Evolutionary conservation across 2,888 invertebrate species (phyloP).

Genomic region (Flexamia atlantica): DNA sequence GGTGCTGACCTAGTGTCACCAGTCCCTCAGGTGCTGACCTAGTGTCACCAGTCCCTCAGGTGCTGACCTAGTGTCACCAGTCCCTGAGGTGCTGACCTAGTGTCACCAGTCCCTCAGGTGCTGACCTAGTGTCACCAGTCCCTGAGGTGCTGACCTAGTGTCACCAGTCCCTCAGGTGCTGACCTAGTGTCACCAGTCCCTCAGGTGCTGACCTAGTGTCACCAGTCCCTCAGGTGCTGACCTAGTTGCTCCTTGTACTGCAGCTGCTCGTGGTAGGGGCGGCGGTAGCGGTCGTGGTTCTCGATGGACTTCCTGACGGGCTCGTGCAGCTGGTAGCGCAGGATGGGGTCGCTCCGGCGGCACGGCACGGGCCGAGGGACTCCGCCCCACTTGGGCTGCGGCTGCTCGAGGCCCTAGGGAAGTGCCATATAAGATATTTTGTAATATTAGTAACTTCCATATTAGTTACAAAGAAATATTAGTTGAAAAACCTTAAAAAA

Average conservation of each 20-base stretch:
- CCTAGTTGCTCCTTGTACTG: slow-evolving; percentile 81
- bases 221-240: slow-evolving; percentile 70
- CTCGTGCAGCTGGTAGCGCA: slow-evolving; percentile 81
- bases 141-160: no score
- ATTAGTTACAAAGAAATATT: no score
- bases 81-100: no score
- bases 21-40: neutral
- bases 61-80: no score
- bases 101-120: no score
- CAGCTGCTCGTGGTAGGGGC: slow-evolving; percentile 77
- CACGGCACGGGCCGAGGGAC: slow-evolving; percentile 15
- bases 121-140: no score
- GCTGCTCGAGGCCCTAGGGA: slow-evolving; percentile 22
- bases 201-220: neutral
- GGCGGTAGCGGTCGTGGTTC: slow-evolving; percentile 83
- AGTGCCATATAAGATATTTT: no score
- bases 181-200: neutral
- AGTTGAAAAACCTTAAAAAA: no score
- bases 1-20: neutral
- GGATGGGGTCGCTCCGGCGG: slow-evolving; percentile 78
- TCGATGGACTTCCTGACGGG: slow-evolving; percentile 81
- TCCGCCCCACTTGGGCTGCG: slow-evolving; percentile 21
- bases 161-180: neutral
- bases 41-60: neutral
- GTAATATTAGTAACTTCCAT: no score